phyloP scores from a whole-genome alignment of 2,888 invertebrate species.

The Xylophagus ater region DNA sequence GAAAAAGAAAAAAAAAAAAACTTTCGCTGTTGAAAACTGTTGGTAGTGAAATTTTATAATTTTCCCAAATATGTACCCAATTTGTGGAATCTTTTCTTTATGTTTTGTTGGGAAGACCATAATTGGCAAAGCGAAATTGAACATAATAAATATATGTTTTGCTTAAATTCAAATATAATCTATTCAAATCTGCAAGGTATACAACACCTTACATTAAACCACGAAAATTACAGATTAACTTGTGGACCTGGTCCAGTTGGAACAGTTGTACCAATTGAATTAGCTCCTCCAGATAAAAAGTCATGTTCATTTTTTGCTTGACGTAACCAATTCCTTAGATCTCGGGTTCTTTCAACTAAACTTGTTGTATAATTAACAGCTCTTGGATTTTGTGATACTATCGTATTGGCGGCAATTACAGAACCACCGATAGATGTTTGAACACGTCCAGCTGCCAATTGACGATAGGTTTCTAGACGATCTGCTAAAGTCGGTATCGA shows the following conservation, averaged over 20 bases:
- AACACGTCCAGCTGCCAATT: constrained; percentile 40
- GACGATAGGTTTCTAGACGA: constrained; percentile 45
- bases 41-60: too few relatives aligned
- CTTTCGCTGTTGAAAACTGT: too few relatives aligned
- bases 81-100: too few relatives aligned
- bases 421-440: constrained; percentile 37
- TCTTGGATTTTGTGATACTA: constrained; percentile 35
- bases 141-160: too few relatives aligned
- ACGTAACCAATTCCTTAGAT: constrained; percentile 54
- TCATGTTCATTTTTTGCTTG: constrained; percentile 42
- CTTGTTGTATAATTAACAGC: constrained; percentile 48
- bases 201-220: too few relatives aligned
- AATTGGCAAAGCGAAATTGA: too few relatives aligned
- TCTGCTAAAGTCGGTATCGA: constrained; percentile 42
- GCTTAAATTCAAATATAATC: too few relatives aligned
- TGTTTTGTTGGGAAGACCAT: too few relatives aligned
- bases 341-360: constrained; percentile 52
- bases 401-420: constrained; percentile 39
- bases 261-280: constrained; percentile 4
- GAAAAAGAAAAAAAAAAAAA: too few relatives aligned
- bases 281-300: constrained; percentile 16
- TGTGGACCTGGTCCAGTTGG: constrained; percentile 1
- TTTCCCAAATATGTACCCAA: too few relatives aligned
- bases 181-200: too few relatives aligned
- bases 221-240: constrained; percentile 8